phyloP scores from a whole-genome alignment of 2,888 invertebrate species.

The Opisthograptis luteolata region DNA sequence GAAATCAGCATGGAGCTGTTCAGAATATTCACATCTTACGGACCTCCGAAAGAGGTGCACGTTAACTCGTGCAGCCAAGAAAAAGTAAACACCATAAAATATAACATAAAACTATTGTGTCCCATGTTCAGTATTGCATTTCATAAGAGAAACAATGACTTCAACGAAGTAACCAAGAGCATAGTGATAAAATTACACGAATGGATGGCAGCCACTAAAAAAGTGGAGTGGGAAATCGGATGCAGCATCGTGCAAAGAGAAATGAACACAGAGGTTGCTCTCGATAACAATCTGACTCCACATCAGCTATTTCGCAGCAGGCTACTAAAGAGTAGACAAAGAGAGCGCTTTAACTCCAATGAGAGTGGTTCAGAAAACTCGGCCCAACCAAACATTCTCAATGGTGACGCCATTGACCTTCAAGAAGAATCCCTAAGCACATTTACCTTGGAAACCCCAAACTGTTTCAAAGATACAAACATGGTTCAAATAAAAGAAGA shows the following conservation, averaged over 20 bases:
- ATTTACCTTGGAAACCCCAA: no score
- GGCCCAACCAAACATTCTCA: no score
- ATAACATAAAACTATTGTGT: background rate
- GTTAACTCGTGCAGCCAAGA: conserved; percentile 2
- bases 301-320: background rate
- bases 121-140: background rate
- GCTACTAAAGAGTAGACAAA: background rate
- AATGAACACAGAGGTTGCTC: background rate
- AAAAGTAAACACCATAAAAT: background rate
- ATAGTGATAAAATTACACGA: background rate
- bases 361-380: background rate
- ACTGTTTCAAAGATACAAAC: no score
- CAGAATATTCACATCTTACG: conserved; percentile 9
- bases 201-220: background rate
- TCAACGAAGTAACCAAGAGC: background rate
- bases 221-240: conserved; percentile 3
- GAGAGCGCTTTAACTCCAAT: background rate
- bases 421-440: no score
- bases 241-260: background rate
- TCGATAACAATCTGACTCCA: background rate
- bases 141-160: background rate
- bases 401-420: no score
- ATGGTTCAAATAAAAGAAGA: no score
- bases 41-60: background rate
- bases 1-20: conserved; percentile 14